Percentiles rank a stretch among this genome's conserved stretches.
These are phyloP conservation scores for Remorina albescens DNA, from an alignment of 2,797 vertebrate genomes.

Conservation along the genomic window DNA sequence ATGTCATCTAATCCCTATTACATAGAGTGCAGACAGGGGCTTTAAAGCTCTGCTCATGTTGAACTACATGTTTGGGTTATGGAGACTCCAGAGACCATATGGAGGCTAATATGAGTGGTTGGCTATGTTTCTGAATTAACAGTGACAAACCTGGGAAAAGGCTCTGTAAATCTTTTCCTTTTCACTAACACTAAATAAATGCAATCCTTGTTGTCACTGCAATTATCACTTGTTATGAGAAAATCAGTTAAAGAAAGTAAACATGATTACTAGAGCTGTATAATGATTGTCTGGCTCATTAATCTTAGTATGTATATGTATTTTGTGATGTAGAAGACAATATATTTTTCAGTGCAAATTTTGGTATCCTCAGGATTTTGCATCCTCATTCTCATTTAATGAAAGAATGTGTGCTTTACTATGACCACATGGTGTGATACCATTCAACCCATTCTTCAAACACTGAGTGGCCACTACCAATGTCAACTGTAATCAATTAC, in stretches of 20 bases:
- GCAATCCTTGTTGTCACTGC: conserved; percentile 16
- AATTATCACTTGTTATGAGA: conserved; percentile 13
- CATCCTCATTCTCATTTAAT: no score
- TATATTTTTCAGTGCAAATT: background rate
- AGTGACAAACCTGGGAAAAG: background rate
- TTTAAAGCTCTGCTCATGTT: conserved; percentile 3
- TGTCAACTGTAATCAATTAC: conserved; percentile 20
- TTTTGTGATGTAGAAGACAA: background rate
- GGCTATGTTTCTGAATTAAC: background rate
- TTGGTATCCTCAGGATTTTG: no score
- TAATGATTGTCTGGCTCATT: background rate
- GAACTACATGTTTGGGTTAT: background rate
- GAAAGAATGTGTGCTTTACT: no score
- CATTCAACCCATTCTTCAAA: background rate
- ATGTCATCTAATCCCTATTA: background rate
- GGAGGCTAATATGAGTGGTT: background rate
- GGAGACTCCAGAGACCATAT: background rate
- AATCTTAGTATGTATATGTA: background rate
- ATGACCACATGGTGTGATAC: background rate
- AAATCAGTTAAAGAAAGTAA: conserved; percentile 29
- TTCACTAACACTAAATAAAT: conserved; percentile 11
- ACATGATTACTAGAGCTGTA: conserved; percentile 10
- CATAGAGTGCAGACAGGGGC: background rate
- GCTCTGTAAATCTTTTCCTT: background rate
- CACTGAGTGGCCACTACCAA: background rate